These are phyloP conservation scores for Sinotaia quadrata DNA, from an alignment of 2,888 invertebrate species.

Conservation along the genomic window DNA sequence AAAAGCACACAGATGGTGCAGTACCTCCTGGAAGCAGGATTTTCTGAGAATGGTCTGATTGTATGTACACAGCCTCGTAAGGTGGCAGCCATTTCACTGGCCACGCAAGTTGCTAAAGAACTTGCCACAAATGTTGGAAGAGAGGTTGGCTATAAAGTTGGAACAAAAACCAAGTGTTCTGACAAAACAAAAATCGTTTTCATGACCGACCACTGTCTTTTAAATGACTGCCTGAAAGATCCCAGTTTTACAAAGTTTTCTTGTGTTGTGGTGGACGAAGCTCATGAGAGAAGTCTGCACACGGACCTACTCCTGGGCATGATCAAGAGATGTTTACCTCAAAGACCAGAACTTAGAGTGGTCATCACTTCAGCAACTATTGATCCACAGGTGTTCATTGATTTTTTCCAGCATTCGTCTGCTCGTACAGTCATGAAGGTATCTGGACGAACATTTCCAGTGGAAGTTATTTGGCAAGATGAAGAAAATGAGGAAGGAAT, in stretches of 20 bases:
- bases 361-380: constrained; percentile 71
- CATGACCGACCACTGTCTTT: constrained; percentile 69
- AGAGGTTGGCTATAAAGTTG: constrained; percentile 61
- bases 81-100: constrained; percentile 69
- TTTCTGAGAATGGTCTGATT: constrained; percentile 50
- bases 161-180: constrained; percentile 48
- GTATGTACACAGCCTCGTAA: constrained; percentile 71
- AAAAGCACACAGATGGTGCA: constrained; percentile 71
- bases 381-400: constrained; percentile 62
- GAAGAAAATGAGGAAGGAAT: constrained; percentile 34
- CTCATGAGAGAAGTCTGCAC: constrained; percentile 71
- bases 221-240: constrained; percentile 67
- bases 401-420: constrained; percentile 62
- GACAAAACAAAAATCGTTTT: constrained; percentile 69
- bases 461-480: constrained; percentile 67
- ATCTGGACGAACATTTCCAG: constrained; percentile 69
- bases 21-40: constrained; percentile 62
- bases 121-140: constrained; percentile 57
- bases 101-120: constrained; percentile 66
- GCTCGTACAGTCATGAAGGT: constrained; percentile 63
- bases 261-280: constrained; percentile 71
- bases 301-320: constrained; percentile 70
- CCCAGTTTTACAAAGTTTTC: constrained; percentile 48
- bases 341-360: constrained; percentile 62
- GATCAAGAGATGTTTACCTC: constrained; percentile 55